Evolutionary conservation across 37 sponge, comb jelly and placozoan genomes (phyloP), one percentile per base, ranked within the genome.

Genomic region (Geodia barretti): DNA sequence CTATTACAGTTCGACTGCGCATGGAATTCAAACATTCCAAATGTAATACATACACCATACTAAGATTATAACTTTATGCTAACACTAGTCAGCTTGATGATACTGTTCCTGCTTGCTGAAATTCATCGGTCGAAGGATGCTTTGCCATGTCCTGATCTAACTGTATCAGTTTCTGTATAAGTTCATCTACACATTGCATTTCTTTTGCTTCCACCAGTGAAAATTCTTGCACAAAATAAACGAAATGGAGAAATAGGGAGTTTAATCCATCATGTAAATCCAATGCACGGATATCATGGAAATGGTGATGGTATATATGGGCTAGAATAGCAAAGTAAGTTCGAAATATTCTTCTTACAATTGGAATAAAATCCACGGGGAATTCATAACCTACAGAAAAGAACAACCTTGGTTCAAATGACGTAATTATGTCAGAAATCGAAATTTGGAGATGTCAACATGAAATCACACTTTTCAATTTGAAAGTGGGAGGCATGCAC

Each of bases 271-370:
- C 84, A 72, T 91, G 82, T 2, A 84, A 41, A 32, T 74, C 64
- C 2, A 95, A 75, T 41, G 60, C 58, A 58, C 62, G 69, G 31
- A 92, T 64, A 4, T 78, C 77, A 11, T 74, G 69, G 80, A 83
- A 96, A 73, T 96, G 96, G 41, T 92, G 90, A 70, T 86, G 86
- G 69, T 96, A 96, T 34, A 96, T 84, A 86, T 96, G 96, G 0
- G 93, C 96, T 25, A 96, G 43, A 26, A 92, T 92, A 36, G 80
- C 78, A 76, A 92, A 90, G 73, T 86, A 91, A 54, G 87, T 77
- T 36, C 88, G 87, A 87, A 90, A 96, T 43, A 92, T 84, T 62
- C 84, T 89, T 79, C 79, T 87, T 20, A 96, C 80, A 34, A 85
- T 82, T 32, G 79, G 69, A 21, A 86, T 75, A 67, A 92, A 92